These are phyloP conservation scores for Drosophila nr. perissopoda DNA, from an alignment of 2,888 invertebrate species.

Conservation along the genomic window DNA sequence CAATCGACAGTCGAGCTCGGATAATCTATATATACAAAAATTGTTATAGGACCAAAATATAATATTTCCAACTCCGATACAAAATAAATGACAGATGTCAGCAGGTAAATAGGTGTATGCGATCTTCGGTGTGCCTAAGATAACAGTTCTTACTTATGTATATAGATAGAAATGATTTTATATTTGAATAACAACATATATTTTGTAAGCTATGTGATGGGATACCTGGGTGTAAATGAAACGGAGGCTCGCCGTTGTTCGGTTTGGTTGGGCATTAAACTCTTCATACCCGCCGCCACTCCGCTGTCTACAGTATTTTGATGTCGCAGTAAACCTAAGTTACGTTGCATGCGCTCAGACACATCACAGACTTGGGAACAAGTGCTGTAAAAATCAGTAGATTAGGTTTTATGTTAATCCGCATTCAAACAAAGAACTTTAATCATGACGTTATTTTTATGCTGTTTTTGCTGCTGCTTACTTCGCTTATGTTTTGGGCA, in stretches of 20 bases:
- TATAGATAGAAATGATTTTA: background rate
- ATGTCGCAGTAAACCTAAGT: conserved; percentile 87
- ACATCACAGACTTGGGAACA: conserved; percentile 89
- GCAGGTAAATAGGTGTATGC: background rate
- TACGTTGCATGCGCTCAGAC: conserved; percentile 87
- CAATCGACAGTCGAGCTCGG: too few species aligned
- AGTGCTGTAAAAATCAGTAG: conserved; percentile 58
- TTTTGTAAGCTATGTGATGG: background rate
- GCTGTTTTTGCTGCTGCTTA: background rate
- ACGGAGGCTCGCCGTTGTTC: conserved; percentile 84
- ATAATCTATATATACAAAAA: too few species aligned
- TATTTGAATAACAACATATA: background rate
- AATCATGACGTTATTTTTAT: background rate
- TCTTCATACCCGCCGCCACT: conserved; percentile 85
- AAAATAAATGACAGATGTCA: background rate
- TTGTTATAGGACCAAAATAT: too few species aligned
- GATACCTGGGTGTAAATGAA: conserved; percentile 83
- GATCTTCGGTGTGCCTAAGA: background rate
- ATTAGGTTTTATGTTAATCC: background rate
- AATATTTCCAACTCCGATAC: background rate
- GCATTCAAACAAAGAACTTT: background rate
- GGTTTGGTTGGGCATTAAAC: conserved; percentile 79
- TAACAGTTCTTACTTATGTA: background rate
- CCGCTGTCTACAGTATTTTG: conserved; percentile 89
- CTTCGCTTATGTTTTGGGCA: background rate